Evolutionary conservation across 2,888 invertebrate genomes (phyloP).

Genomic region (Andrena dorsata): DNA sequence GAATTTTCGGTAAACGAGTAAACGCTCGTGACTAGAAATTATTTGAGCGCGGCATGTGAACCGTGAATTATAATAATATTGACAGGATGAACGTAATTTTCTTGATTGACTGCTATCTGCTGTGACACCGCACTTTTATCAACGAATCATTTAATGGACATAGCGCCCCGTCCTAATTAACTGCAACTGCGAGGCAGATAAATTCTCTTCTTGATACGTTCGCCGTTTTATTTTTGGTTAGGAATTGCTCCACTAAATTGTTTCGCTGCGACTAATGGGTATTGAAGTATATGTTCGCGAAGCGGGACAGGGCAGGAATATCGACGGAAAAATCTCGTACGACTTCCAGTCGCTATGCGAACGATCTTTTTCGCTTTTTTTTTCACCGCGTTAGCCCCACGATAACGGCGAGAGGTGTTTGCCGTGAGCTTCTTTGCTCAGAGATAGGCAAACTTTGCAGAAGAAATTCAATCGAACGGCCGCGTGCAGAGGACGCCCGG

Average conservation of each 20-base stretch:
- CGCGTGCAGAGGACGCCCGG: slow-evolving; percentile 52
- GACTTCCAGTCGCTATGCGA: slow-evolving; percentile 13
- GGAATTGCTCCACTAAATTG: too few relatives aligned
- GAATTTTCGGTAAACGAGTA: slow-evolving; percentile 62
- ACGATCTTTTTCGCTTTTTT: background rate
- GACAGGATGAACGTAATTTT: slow-evolving; percentile 22
- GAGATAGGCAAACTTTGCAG: slow-evolving; percentile 59
- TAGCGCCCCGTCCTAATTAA: background rate
- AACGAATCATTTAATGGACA: background rate
- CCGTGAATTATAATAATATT: slow-evolving; percentile 10
- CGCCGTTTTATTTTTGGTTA: too few relatives aligned
- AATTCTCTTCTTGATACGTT: background rate
- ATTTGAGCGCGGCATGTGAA: slow-evolving; percentile 27
- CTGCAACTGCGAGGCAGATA: background rate
- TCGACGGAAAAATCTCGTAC: background rate
- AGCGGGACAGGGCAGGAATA: background rate
- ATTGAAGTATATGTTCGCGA: background rate
- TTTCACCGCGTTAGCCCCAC: slow-evolving; percentile 26
- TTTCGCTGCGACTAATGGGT: too few relatives aligned
- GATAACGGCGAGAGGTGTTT: slow-evolving; percentile 34
- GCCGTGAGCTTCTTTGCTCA: slow-evolving; percentile 43
- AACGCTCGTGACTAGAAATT: slow-evolving; percentile 51
- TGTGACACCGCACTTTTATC: background rate
- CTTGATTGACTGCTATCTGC: slow-evolving; percentile 7
- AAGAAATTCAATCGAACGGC: slow-evolving; percentile 70